Evolutionary conservation across 1,140 invertebrate genomes (phyloP), one percentile per base, ranked within the genome.

Genomic region (Papilio xuthus): DNA sequence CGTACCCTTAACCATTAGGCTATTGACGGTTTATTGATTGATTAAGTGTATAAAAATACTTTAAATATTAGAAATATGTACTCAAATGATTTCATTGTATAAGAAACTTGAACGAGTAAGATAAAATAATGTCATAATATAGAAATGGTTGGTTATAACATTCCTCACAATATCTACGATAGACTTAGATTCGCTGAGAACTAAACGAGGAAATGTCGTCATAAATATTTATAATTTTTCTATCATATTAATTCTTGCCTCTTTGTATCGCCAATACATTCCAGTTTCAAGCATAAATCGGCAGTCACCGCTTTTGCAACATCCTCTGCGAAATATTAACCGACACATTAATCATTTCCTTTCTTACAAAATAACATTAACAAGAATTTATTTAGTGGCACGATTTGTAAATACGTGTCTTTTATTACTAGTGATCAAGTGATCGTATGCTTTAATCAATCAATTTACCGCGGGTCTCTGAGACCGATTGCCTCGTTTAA

Each of bases 311-410:
- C 37, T 71, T 44, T 71, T 44, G 69, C 69, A 71, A 71, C 37
- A 41, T 71, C 69, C 69, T 71, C 9, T 32, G 18, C 37, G 37
- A 71, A 71, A 41, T 70, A 70, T 70, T 44, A 41, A 28, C 37
- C 69, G 56, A 71, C 41, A n/a, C 41, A 32, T 32, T 41, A 71
- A 41, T 71, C 32, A 71, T 42, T 71, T 71, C 69, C 69, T 12
- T 32, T 71, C 69, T 71, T 71, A 41, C 69, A 44, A 71, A 71
- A 71, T 71, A 71, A n/a, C 32, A 41, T 42, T 20, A 71, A 71
- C 37, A 10, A 71, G 69, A 71, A 71, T 42, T 71, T 44, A 32
- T 44, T 41, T 44, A 71, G 18, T 71, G n/a, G 9, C 56, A n/a
- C 69, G 41, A 41, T 44, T 71, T 71, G 20, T 42, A 71, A 42